These are phyloP conservation scores for Coecobrya sp. DNA, from an alignment of 2,888 invertebrate species.

Conservation along the genomic window DNA sequence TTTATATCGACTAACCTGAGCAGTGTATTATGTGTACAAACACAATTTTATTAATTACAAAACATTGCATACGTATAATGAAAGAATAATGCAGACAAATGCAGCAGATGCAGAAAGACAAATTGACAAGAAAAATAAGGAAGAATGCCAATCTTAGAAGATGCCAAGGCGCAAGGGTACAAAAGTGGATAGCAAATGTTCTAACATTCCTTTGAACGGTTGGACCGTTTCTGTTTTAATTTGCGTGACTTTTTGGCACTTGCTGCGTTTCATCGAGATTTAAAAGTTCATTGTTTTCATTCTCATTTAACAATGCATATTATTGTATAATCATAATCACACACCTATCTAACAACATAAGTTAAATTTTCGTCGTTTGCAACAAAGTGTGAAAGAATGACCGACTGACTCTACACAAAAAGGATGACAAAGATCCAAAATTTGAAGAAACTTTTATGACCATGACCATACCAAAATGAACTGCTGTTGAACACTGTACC, in stretches of 20 bases:
- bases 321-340: no score
- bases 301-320: background rate
- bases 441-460: background rate
- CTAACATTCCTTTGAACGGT: background rate
- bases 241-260: conserved; percentile 38
- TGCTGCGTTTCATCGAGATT: background rate
- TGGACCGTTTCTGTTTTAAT: background rate
- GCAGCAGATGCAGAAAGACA: background rate
- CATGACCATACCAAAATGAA: background rate
- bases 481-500: background rate
- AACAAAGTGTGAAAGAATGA: background rate
- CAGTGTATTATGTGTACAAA: no score
- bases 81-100: background rate
- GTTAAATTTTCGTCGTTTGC: no score
- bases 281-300: background rate
- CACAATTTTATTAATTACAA: background rate
- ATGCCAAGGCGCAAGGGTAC: background rate
- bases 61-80: background rate
- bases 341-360: no score
- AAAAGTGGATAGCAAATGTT: background rate
- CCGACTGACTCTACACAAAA: background rate
- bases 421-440: background rate
- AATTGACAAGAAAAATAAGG: background rate
- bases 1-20: no score
- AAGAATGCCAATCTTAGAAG: background rate